Percentiles rank a stretch among this genome's conserved stretches.
Evolutionary conservation across 2,888 invertebrate genomes (phyloP).

Genomic region (Podotricha telesiphe): DNA sequence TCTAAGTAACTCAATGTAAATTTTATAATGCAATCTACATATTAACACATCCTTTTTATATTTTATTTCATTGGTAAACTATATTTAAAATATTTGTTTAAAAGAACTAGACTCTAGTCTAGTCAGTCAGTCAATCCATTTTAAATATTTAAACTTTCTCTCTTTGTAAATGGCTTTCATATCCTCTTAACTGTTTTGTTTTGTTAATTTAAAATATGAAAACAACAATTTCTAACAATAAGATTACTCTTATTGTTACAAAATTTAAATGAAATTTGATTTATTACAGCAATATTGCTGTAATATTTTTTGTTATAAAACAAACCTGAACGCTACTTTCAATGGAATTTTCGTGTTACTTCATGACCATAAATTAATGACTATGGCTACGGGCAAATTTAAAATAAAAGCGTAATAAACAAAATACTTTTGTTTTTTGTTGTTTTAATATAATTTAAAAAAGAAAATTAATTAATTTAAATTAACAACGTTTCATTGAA

Average conservation of each 20-base stretch:
- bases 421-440: background rate
- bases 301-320: background rate
- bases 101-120: background rate
- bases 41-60: too few species aligned
- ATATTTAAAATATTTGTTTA: background rate
- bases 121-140: background rate
- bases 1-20: too few species aligned
- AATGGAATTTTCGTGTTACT: constrained; percentile 1
- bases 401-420: background rate
- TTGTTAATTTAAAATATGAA: background rate
- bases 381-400: background rate
- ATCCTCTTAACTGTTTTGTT: background rate
- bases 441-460: too few species aligned
- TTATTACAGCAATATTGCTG: too few species aligned
- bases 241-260: too few species aligned
- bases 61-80: background rate
- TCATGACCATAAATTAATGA: background rate
- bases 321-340: background rate
- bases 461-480: too few species aligned
- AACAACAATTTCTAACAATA: background rate
- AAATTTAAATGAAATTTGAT: too few species aligned
- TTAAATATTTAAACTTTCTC: background rate
- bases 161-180: background rate
- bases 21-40: too few species aligned
- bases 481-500: too few species aligned